Evolutionary conservation across 2,888 invertebrate genomes (phyloP), one percentile per base, ranked within the genome.

Genomic region (Ernsta delagoae): DNA sequence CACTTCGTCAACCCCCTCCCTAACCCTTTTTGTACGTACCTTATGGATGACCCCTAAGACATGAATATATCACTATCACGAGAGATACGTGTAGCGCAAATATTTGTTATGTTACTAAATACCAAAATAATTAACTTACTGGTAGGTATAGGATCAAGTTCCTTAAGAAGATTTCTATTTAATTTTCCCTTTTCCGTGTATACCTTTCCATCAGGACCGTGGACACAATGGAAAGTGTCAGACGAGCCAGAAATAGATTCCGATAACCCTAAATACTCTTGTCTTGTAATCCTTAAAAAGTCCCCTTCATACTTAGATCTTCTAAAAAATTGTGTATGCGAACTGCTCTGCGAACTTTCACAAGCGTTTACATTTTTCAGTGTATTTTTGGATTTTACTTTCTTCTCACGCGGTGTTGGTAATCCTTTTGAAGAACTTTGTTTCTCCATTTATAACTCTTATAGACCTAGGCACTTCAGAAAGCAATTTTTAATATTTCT

Each of bases 161-260:
- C 74, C 71, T 88, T 90, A 3, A 78, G 11, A 0, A 90, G 54
- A 67, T 84, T 84, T 66, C 84, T 83, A 70, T 86, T 84, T 9
- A 88, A 69, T 7, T 82, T 75, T 11, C 80, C 83, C 65, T 85
- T 80, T n/a, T 82, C 73, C 0, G 86, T 79, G 71, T 89, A 89
- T 12, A 74, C 65, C 71, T 83, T 88, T 0, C 85, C 87, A 39
- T 77, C 78, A 1, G 79, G 73, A 0, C 84, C 84, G 65, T 90
- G 87, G 0, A 82, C 67, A 70, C 92, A 92, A 1, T 76, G 75
- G 64, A 81, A 89, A 0, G 84, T 81, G 3, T 81, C 80, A 0
- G 87, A 81, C 1, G 89, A 85, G 0, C 83, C 81, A 0, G 90
- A 88, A 1, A 87, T 77, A 0, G 87, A 82, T 59, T 87, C 86